Evolutionary conservation across 1,140 invertebrate species (phyloP), one percentile per base, ranked within the genome.

Genomic region (Cydia strobilella): DNA sequence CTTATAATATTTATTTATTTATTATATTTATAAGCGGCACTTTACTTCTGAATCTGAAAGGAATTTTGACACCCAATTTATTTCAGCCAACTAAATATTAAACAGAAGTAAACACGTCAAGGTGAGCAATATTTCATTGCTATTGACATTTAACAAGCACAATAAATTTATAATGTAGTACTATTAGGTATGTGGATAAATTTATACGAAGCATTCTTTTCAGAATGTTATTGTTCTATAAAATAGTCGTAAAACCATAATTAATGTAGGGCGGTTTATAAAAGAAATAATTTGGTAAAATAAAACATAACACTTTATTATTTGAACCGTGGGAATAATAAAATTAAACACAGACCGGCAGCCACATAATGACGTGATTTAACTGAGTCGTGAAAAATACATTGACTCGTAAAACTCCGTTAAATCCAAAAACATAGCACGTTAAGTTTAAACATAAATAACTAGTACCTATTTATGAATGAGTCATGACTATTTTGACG

Each of bases 351-450:
- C 9, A 9, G 20, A 59, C 54, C 54, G 12, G 7, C 54, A 59
- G 20, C 23, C 54, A 18, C 27, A 69, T 39, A 35, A 39, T 69
- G 65, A 69, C 65, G 65, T 69, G 42, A 20, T 25, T 69, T 25
- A 39, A 35, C 27, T 35, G 65, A 69, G 65, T 42, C 65, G n/a
- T 69, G 31, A 69, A 69, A 69, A 18, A 69, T 69, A 69, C 42
- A 69, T 69, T 42, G 65, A 69, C 65, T 69, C 65, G 7, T 69
- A 18, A 69, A 69, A 69, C 54, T 42, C 15, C 6, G 23, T 31
- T 18, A 10, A 69, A 69, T 39, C 39, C 0, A n/a, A 35, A 69
- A 69, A 69, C 18, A 69, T 18, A 66, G 42, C 6, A 18, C 65
- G 25, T 69, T 35, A 42, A 69, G 20, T 69, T 1, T 39, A 69